phyloP scores from a whole-genome alignment of 2,113 vertebrate genomes.

The Lophius piscatorius region DNA sequence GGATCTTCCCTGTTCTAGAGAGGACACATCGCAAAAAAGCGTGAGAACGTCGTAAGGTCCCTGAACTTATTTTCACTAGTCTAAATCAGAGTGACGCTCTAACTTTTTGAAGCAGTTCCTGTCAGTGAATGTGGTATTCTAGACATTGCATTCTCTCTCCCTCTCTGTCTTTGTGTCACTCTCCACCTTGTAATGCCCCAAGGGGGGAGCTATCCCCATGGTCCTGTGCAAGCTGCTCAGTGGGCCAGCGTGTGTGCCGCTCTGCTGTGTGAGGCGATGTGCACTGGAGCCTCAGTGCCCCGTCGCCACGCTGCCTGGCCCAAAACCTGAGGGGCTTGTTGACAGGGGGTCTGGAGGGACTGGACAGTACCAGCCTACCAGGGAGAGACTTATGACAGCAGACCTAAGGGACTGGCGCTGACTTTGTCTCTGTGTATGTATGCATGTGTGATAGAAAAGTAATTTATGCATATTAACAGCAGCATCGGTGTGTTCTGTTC shows the following conservation, averaged over 20 bases:
- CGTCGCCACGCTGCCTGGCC: constrained; percentile 68
- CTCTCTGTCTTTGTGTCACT: constrained; percentile 74
- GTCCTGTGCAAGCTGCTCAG: constrained; percentile 75
- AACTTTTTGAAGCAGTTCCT: constrained; percentile 58
- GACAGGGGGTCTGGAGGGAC: constrained; percentile 77
- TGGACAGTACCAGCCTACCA: constrained; percentile 57
- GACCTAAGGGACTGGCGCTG: constrained; percentile 49
- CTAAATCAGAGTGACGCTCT: constrained; percentile 42
- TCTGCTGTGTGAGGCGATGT: constrained; percentile 63
- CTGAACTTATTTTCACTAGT: constrained; percentile 54
- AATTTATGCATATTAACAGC: constrained; percentile 26
- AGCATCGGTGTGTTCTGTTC: constrained; percentile 10
- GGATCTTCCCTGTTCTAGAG: constrained; percentile 42
- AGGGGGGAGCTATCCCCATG: constrained; percentile 66
- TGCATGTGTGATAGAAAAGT: constrained; percentile 44
- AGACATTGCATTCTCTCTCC: constrained; percentile 58
- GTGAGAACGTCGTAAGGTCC: constrained; percentile 27
- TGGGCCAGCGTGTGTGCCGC: constrained; percentile 70
- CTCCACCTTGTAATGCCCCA: constrained; percentile 54
- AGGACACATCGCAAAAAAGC: constrained; percentile 27
- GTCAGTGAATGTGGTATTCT: constrained; percentile 71
- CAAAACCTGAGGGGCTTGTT: constrained; percentile 58
- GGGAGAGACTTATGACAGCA: constrained; percentile 65
- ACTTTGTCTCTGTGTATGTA: constrained; percentile 51
- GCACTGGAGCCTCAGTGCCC: constrained; percentile 73